A percentile compares a stretch with the other conserved stretches of the same genome.
These are phyloP conservation scores for Hestina assimilis DNA, from an alignment of 1,140 invertebrate genomes.

Conservation along the genomic window DNA sequence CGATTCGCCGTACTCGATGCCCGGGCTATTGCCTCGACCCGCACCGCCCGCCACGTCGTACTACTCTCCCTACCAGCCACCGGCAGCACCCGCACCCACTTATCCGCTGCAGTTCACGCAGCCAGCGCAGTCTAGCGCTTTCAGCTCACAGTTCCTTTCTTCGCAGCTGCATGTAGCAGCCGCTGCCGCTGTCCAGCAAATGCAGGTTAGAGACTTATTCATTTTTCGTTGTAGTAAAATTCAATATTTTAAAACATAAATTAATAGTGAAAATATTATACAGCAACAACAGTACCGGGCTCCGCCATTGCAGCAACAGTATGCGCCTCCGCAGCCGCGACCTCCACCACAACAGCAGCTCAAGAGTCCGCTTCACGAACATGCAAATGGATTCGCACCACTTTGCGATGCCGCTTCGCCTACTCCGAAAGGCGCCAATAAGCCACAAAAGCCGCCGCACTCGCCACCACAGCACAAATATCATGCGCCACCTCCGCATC, in stretches of 20 bases:
- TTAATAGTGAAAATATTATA: neutral
- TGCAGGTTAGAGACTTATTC: conserved; percentile 66
- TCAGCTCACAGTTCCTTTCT: conserved; percentile 65
- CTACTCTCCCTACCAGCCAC: conserved; percentile 70
- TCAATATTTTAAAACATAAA: no score
- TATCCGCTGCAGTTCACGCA: conserved; percentile 72
- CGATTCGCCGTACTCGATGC: conserved; percentile 62
- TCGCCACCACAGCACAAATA: conserved; percentile 75
- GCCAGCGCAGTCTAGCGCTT: conserved; percentile 62
- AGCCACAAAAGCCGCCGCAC: conserved; percentile 65
- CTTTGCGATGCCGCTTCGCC: conserved; percentile 63
- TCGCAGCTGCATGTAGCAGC: conserved; percentile 66
- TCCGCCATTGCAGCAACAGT: conserved; percentile 61
- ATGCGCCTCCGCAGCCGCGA: conserved; percentile 51
- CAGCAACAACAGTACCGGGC: conserved; percentile 61
- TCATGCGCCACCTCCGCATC: conserved; percentile 59
- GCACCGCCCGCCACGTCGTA: conserved; percentile 63
- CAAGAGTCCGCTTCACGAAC: conserved; percentile 67
- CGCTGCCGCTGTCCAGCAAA: conserved; percentile 61
- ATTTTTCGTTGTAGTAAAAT: no score
- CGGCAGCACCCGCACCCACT: conserved; percentile 59
- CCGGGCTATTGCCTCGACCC: conserved; percentile 62
- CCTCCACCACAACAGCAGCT: conserved; percentile 61
- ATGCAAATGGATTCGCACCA: conserved; percentile 63
- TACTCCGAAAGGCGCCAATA: conserved; percentile 55